phyloP scores from a whole-genome alignment of 2,113 vertebrate species.

The Tragelaphus strepsiceros region DNA sequence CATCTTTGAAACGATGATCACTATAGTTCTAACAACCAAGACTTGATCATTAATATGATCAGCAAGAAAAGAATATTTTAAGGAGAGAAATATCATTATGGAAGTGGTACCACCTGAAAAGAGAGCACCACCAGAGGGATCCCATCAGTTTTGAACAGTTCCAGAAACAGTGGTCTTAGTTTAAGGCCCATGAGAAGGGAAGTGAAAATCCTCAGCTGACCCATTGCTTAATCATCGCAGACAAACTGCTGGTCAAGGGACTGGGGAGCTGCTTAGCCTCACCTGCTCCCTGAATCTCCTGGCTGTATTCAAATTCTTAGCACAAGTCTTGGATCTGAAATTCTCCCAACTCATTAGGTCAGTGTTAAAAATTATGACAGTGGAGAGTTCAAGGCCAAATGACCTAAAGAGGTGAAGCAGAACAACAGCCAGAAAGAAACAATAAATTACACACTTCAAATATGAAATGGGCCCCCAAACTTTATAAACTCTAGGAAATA shows the following conservation, averaged over 20 bases:
- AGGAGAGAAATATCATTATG: not conserved
- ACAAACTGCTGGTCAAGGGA: not conserved
- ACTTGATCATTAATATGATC: not conserved
- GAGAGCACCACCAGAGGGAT: not conserved
- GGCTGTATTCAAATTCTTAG: constrained; percentile 25
- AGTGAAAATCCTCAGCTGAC: constrained; percentile 28
- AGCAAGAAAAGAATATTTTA: not conserved
- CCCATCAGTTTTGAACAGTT: not conserved
- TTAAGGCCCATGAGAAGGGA: not conserved
- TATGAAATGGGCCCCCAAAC: constrained; percentile 45
- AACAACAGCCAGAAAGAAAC: constrained; percentile 62
- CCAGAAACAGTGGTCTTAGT: not conserved
- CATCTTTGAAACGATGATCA: not conserved
- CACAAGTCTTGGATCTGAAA: constrained; percentile 42
- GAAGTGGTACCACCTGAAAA: not conserved
- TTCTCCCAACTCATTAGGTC: constrained; percentile 65
- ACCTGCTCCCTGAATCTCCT: constrained; percentile 58
- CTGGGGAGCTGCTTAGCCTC: constrained; percentile 50
- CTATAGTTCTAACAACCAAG: not conserved
- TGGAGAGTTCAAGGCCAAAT: constrained; percentile 42
- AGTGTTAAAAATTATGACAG: constrained; percentile 67
- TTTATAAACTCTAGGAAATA: constrained; percentile 38
- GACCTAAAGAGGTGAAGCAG: constrained; percentile 60
- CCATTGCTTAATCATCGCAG: constrained; percentile 35
- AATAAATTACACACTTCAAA: constrained; percentile 64